These are phyloP conservation scores for Volucella inanis DNA, from an alignment of 2,888 invertebrate genomes.

Conservation along the genomic window DNA sequence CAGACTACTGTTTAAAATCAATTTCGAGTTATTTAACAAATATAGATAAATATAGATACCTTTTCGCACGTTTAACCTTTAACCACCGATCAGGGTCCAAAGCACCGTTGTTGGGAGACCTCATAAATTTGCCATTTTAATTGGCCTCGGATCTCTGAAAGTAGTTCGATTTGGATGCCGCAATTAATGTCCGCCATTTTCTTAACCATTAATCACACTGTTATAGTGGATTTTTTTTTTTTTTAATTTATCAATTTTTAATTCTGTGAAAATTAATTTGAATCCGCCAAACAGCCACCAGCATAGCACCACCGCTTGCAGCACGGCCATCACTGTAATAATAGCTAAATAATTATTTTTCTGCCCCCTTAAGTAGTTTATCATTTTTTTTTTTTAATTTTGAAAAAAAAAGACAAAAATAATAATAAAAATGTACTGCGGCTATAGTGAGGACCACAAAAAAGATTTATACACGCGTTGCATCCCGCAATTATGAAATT, in stretches of 20 bases:
- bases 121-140: constrained; percentile 58
- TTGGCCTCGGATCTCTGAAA: constrained; percentile 54
- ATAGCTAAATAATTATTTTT: constrained; percentile 67
- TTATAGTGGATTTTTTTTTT: constrained; percentile 1
- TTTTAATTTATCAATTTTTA: constrained; percentile 45
- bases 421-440: no score
- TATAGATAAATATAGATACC: no score
- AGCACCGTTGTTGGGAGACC: constrained; percentile 2
- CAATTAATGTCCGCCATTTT: constrained; percentile 13
- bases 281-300: not conserved
- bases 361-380: constrained; percentile 55
- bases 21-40: no score
- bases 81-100: constrained; percentile 17
- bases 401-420: constrained; percentile 31
- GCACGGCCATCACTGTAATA: constrained; percentile 46
- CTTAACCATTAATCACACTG: constrained; percentile 53
- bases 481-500: constrained; percentile 71
- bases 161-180: constrained; percentile 29
- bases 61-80: constrained; percentile 27
- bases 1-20: no score
- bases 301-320: not conserved
- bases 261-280: constrained; percentile 53
- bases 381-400: constrained; percentile 53
- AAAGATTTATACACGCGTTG: constrained; percentile 68
- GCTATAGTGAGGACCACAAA: not conserved